These are phyloP conservation scores for Frankliniella fusca DNA, from an alignment of 2,888 invertebrate genomes.

Conservation along the genomic window DNA sequence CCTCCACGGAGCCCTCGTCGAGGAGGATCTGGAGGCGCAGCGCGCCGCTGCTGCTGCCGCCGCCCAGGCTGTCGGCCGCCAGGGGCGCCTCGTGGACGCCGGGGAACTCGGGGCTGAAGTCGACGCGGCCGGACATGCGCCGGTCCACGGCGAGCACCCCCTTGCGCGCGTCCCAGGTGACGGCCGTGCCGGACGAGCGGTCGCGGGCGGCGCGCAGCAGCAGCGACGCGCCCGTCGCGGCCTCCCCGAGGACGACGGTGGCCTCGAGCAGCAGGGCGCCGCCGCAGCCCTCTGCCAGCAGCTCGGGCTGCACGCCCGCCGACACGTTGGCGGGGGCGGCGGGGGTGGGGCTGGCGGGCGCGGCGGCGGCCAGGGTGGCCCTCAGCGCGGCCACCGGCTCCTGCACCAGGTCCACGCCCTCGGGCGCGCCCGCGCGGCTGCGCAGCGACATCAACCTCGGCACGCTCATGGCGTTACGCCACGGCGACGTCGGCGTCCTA, in stretches of 20 bases:
- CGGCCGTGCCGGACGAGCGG: background rate
- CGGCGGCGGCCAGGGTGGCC: background rate
- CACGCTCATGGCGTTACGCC: constrained; percentile 15
- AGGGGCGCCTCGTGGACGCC: background rate
- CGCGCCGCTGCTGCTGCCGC: background rate
- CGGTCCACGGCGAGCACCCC: background rate
- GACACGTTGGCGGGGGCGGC: background rate
- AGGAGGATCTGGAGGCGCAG: background rate
- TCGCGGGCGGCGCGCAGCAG: background rate
- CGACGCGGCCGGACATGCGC: background rate
- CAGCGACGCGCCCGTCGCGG: background rate
- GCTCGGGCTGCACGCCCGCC: background rate
- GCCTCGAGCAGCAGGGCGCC: background rate
- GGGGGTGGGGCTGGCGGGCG: background rate
- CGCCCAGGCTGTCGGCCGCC: background rate
- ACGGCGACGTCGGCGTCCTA: constrained; percentile 17
- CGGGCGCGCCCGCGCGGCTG: background rate
- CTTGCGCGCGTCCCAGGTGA: background rate
- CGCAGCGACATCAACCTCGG: constrained; percentile 7
- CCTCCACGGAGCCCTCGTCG: background rate
- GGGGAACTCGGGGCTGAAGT: constrained; percentile 7
- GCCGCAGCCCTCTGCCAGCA: background rate
- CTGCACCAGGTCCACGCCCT: constrained; percentile 15
- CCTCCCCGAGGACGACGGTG: background rate
- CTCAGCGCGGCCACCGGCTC: background rate